Percentiles rank a stretch among this genome's conserved stretches.
Evolutionary conservation across 2,888 invertebrate genomes (phyloP).

Genomic region (Halocaridina rubra): DNA sequence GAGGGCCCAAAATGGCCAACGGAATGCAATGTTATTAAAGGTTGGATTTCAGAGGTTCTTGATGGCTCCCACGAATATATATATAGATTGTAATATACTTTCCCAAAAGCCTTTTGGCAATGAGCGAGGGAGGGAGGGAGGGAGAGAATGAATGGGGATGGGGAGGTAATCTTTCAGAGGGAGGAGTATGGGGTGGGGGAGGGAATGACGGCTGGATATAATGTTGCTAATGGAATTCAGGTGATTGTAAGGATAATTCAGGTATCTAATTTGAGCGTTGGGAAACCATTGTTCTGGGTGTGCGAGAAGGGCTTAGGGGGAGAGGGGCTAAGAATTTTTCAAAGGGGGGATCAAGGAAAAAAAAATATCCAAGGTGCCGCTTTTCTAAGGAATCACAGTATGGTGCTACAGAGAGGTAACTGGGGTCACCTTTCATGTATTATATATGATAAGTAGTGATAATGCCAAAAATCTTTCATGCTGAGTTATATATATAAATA

Average conservation of each 20-base stretch:
- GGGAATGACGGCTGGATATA: not conserved
- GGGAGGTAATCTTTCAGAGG: not conserved
- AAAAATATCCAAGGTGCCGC: too few relatives aligned
- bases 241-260: slow-evolving; percentile 22
- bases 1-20: not conserved
- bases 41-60: not conserved
- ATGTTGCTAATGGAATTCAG: slow-evolving; percentile 44
- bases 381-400: too few relatives aligned
- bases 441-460: too few relatives aligned
- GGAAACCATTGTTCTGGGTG: not conserved
- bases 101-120: not conserved
- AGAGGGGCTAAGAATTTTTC: too few relatives aligned
- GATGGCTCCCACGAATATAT: too few relatives aligned
- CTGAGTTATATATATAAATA: too few relatives aligned
- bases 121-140: not conserved
- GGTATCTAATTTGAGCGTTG: slow-evolving; percentile 8
- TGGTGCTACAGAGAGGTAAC: too few relatives aligned
- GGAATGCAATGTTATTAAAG: not conserved
- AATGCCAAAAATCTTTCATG: too few relatives aligned
- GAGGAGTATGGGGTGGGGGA: not conserved
- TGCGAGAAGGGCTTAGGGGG: too few relatives aligned
- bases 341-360: too few relatives aligned
- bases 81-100: not conserved
- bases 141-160: not conserved
- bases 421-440: too few relatives aligned